Evolutionary conservation across 1,140 invertebrate genomes (phyloP), one percentile per base, ranked within the genome.

Genomic region (Drosophila hydei): DNA sequence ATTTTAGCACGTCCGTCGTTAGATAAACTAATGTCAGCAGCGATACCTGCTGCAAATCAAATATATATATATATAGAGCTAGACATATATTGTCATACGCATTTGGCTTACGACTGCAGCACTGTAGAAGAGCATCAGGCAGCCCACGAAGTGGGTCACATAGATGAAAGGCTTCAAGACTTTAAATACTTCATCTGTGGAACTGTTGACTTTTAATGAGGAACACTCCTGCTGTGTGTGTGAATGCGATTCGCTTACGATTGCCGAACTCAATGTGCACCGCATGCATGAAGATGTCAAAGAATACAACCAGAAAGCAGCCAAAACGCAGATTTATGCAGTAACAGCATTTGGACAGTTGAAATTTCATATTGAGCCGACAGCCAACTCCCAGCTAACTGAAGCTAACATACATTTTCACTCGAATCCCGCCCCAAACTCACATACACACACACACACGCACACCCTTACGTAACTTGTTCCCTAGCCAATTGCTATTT

Each of bases 401-500:
- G 18, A 18, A 3, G 11, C 12, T 40, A 36, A 23, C n/a, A 11
- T 16, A 16, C 38, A n/a, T 14, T 38, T 3, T 33, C 23, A 55
- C 23, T 19, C n/a, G 1, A 30, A 33, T 9, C 9, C 42, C 12
- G 4, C 25, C 5, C n/a, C 23, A n/a, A n/a, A n/a, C n/a, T n/a
- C n/a, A n/a, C n/a, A n/a, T 1, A 3, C 14, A 4, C 48, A 9
- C 48, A 16, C n/a, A 23, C 12, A 25, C 23, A 14, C 14, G 8
- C n/a, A 25, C 47, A 16, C 23, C n/a, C 27, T 8, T 16, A n/a
- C 12, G 21, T 1, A 8, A 40, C 14, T 42, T 19, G 48, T 47
- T 67, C 63, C 63, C 63, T 12, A 23, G 63, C 45, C 43, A 59
- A 59, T 59, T 52, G 42, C 73, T 77, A 33, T 63, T 80, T 77